Evolutionary conservation across 2,888 invertebrate species (phyloP).

Genomic region (Trichopoda pennipes): DNA sequence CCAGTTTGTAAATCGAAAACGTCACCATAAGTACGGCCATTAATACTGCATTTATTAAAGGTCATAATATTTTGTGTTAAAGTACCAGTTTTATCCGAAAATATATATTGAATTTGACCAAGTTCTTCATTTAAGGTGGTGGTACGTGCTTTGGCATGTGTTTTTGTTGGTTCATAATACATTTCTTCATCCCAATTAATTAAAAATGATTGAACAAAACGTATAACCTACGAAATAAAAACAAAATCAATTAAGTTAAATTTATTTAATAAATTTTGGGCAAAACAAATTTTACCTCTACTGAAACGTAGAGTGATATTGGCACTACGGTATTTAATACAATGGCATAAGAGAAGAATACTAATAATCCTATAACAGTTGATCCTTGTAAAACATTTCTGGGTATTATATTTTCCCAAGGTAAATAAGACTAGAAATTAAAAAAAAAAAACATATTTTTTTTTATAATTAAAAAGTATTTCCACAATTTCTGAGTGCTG

Average conservation of each 20-base stretch:
- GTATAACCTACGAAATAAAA: slow-evolving; percentile 87
- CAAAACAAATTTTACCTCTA: slow-evolving; percentile 86
- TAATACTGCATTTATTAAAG: slow-evolving; percentile 99
- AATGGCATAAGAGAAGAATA: slow-evolving; percentile 99
- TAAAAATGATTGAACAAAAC: slow-evolving; percentile 98
- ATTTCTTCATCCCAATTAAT: slow-evolving; percentile 99
- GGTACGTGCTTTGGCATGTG: slow-evolving; percentile 96
- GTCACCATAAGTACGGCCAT: slow-evolving; percentile 95
- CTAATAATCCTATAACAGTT: slow-evolving; percentile 95
- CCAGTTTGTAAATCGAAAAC: slow-evolving; percentile 92
- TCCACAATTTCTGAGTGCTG: no score
- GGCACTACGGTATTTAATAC: slow-evolving; percentile 99
- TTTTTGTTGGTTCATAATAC: slow-evolving; percentile 94
- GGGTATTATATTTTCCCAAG: slow-evolving; percentile 96
- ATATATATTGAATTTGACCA: slow-evolving; percentile 99
- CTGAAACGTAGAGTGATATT: slow-evolving; percentile 98
- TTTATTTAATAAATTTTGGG: background rate
- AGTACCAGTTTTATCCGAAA: slow-evolving; percentile 99
- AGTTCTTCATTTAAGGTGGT: slow-evolving; percentile 99
- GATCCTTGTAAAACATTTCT: slow-evolving; percentile 91
- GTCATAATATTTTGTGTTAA: slow-evolving; percentile 99
- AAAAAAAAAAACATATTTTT: background rate
- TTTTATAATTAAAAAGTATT: background rate
- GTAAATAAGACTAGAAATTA: slow-evolving; percentile 87
- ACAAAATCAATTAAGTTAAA: background rate